Evolutionary conservation across 2,888 invertebrate genomes (phyloP).

Genomic region (Schizaphis graminum): DNA sequence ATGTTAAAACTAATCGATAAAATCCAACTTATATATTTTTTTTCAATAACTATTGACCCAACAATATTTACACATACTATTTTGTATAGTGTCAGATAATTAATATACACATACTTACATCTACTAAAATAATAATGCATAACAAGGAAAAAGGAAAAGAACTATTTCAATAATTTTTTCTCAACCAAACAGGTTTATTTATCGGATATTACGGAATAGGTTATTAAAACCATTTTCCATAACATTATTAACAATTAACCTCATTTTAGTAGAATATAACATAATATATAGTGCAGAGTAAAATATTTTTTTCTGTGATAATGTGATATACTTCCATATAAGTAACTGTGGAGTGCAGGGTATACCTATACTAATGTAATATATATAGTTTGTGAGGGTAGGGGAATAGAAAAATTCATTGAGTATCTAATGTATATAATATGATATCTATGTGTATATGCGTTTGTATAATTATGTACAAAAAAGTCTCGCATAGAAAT

Average conservation of each 20-base stretch:
- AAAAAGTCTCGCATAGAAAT: neutral
- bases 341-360: neutral
- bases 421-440: neutral
- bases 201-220: neutral
- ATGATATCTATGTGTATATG: neutral
- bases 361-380: neutral
- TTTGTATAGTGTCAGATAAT: neutral
- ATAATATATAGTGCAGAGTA: neutral
- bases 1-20: neutral
- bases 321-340: constrained; percentile 4
- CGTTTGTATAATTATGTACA: neutral
- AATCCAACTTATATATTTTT: neutral
- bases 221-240: neutral
- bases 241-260: constrained; percentile 39
- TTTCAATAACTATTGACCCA: neutral
- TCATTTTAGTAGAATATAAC: neutral
- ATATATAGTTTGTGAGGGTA: neutral
- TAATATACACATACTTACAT: neutral
- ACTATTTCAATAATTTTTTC: constrained; percentile 18
- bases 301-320: neutral
- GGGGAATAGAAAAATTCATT: neutral
- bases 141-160: constrained; percentile 13
- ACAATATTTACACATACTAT: neutral
- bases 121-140: neutral
- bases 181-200: neutral